Evolutionary conservation across 2,797 vertebrate species (phyloP), one percentile per base, ranked within the genome.

Genomic region (Rhinatrema bivittatum): DNA sequence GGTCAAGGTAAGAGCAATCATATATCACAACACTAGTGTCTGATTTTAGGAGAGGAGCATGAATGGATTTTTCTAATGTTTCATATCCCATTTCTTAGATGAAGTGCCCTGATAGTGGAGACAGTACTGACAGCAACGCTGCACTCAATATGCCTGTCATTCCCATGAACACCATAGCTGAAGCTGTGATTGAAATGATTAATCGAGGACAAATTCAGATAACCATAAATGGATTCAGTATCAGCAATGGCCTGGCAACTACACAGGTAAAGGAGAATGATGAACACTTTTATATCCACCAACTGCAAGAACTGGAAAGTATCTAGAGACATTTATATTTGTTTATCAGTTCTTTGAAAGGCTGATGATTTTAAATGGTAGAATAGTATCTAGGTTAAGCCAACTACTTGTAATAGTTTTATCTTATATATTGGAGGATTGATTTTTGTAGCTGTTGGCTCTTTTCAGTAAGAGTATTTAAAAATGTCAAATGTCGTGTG

Each of bases 111-210:
- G 95, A 98, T 46, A 84, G 87, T 18, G 91, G 90, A 73, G 96
- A 98, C 32, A 52, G 76, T 3, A 25, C 74, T 1, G 96, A 99
- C 9, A 81, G 74, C 42, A 94, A 89, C 4, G 87, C 89, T 2
- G 82, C 92, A 32, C 86, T 99, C 42, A 94, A 88, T 37, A 95
- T 99, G 95, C 96, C 94, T 0, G 91, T 99, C 20, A 98, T 99
- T 75, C 96, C 96, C 5, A 98, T 99, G 96, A 99, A 98, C 79
- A 95, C 94, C 1, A 96, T 96, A 46, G 96, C 96, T 20, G 96
- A 99, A 75, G 96, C 96, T 16, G 89, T 99, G 46, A 98, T 99
- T 50, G 97, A 98, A 71, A 99, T 99, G 96, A 98, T 99, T 63
- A 98, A 99, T 55, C 90, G 95, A 61, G 96, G 96, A 20, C 96